These are phyloP conservation scores for Eulemur albifrons DNA, from an alignment of 2,797 vertebrate genomes.

Conservation along the genomic window DNA sequence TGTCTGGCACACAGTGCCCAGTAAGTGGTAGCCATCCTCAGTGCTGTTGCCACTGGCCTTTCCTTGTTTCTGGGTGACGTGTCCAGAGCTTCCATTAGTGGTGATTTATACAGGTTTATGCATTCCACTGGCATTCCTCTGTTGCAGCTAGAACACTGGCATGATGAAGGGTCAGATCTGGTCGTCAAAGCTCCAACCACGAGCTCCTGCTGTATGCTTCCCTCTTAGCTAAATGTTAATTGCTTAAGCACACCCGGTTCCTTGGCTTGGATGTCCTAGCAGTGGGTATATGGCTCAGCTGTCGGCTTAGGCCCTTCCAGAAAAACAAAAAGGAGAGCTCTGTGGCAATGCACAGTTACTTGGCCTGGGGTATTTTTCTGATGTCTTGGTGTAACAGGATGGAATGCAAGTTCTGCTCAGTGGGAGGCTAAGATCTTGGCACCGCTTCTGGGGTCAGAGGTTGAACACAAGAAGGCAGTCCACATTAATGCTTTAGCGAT, in stretches of 20 bases:
- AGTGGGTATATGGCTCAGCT: slow-evolving; percentile 70
- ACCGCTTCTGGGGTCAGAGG: slow-evolving; percentile 23
- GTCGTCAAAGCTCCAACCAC: neutral
- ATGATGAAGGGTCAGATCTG: slow-evolving; percentile 21
- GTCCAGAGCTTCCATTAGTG: neutral
- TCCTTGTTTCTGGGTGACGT: accelerated
- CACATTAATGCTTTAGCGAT: neutral
- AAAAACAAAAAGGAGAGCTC: slow-evolving; percentile 51
- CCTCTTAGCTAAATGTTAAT: slow-evolving; percentile 68
- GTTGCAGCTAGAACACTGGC: neutral
- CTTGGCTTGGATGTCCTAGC: slow-evolving; percentile 45
- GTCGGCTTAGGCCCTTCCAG: slow-evolving; percentile 62
- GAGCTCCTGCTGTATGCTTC: slow-evolving; percentile 32
- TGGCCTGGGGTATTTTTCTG: slow-evolving; percentile 44
- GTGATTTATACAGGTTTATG: neutral
- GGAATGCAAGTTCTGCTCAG: neutral
- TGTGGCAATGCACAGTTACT: neutral
- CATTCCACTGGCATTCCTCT: neutral
- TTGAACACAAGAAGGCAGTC: slow-evolving; percentile 23
- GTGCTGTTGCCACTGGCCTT: neutral
- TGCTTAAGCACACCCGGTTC: slow-evolving; percentile 64
- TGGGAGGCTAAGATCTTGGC: slow-evolving; percentile 54
- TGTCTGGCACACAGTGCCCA: neutral
- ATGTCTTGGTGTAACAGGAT: neutral
- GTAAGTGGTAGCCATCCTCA: neutral